These are phyloP conservation scores for Cheilosia impressa DNA, from an alignment of 2,888 invertebrate species.

Conservation along the genomic window DNA sequence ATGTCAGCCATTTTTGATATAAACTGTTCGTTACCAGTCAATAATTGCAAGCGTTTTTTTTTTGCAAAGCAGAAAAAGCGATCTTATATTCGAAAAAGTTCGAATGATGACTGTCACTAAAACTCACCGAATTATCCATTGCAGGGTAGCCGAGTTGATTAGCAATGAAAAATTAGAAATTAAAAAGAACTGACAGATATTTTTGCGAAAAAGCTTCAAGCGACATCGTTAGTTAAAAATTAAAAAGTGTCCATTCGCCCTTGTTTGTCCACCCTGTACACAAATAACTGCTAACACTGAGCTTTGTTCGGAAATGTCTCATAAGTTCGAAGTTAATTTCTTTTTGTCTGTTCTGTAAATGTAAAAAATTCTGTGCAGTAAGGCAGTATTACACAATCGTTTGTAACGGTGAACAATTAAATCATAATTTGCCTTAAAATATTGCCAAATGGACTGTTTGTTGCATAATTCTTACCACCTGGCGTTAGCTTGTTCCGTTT, in stretches of 20 bases:
- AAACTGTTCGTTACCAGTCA: too few relatives aligned
- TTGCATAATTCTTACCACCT: neutral
- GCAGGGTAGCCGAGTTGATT: neutral
- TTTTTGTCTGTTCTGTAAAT: conserved; percentile 63
- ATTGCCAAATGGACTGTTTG: conserved; percentile 6
- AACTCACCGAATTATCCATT: neutral
- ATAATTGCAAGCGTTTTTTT: too few relatives aligned
- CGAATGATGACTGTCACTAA: too few relatives aligned
- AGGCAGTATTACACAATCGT: conserved; percentile 51
- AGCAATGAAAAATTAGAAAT: neutral
- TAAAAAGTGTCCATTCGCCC: conserved; percentile 20
- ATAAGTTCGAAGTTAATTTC: neutral
- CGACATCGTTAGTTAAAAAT: conserved; percentile 39
- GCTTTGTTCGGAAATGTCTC: conserved; percentile 60
- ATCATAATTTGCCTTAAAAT: conserved; percentile 15
- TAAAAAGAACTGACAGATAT: neutral
- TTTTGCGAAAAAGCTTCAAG: conserved; percentile 49
- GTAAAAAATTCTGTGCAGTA: conserved; percentile 58
- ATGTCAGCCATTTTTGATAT: too few relatives aligned
- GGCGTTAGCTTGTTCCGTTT: neutral
- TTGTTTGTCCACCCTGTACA: conserved; percentile 32
- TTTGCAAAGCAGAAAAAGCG: too few relatives aligned
- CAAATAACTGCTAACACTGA: conserved; percentile 52
- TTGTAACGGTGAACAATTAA: conserved; percentile 23
- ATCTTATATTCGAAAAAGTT: too few relatives aligned